These are phyloP conservation scores for Zele albiditarsus DNA, from an alignment of 2,888 invertebrate species.

Conservation along the genomic window DNA sequence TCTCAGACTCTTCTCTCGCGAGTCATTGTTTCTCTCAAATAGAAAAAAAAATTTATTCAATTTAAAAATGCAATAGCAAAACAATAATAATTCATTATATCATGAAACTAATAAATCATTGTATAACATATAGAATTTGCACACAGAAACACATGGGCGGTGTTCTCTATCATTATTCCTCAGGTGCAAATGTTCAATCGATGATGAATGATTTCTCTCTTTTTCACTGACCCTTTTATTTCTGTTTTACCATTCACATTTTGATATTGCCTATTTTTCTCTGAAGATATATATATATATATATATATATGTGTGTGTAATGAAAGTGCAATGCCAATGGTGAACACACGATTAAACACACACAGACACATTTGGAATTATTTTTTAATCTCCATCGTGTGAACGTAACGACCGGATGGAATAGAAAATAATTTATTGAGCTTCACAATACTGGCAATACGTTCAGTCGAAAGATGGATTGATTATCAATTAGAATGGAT, in stretches of 20 bases:
- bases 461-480: conserved; percentile 2
- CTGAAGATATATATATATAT: background rate
- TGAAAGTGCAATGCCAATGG: conserved; percentile 5
- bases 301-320: background rate
- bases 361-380: background rate
- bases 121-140: background rate
- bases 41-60: background rate
- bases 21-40: conserved; percentile 2
- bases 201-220: conserved; percentile 26
- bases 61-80: conserved; percentile 4
- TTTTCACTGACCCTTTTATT: background rate
- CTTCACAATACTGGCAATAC: conserved; percentile 7
- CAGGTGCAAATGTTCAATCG: conserved; percentile 29
- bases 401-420: conserved; percentile 4
- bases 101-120: conserved; percentile 26
- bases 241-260: background rate
- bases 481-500: conserved; percentile 5
- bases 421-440: conserved; percentile 9
- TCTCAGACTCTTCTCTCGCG: background rate
- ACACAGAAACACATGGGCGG: conserved; percentile 15
- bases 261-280: conserved; percentile 7
- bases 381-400: background rate
- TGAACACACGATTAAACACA: background rate
- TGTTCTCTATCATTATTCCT: conserved; percentile 31
- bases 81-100: conserved; percentile 29